Conservation (phyloP, 2,113 vertebrate genomes). For the Strix uralensis region DNA sequence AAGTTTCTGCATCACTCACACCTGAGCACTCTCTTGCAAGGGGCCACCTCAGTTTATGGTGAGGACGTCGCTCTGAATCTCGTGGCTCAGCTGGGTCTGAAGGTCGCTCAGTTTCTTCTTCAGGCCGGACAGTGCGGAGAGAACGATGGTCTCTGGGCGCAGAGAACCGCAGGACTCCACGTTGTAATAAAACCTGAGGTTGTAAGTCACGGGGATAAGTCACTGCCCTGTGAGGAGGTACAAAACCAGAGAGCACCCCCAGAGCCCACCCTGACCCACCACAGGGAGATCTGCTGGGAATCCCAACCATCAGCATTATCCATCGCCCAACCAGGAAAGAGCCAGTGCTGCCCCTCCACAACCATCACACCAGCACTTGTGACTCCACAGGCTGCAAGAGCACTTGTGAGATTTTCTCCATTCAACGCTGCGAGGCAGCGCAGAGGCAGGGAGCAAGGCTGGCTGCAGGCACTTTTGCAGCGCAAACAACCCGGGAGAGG, state of each 20-base stretch:
- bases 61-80: slow-evolving; percentile 95
- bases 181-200: slow-evolving; percentile 93
- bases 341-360: background rate
- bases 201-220: background rate
- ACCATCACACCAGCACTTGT: accelerated
- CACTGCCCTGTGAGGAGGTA: background rate
- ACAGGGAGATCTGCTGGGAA: background rate
- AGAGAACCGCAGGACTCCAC: slow-evolving; percentile 96
- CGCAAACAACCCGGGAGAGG: background rate
- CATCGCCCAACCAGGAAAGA: background rate
- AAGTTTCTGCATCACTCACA: background rate
- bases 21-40: background rate
- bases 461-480: background rate
- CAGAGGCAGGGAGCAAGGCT: background rate
- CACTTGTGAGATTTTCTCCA: background rate
- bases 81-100: slow-evolving; percentile 95
- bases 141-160: slow-evolving; percentile 93
- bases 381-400: background rate
- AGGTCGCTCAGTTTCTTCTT: slow-evolving; percentile 98
- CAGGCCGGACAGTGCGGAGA: slow-evolving; percentile 89
- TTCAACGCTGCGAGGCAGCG: accelerated
- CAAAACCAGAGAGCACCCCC: background rate
- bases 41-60: slow-evolving; percentile 85
- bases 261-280: background rate
- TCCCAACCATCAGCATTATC: background rate